Percentiles rank a stretch among this genome's conserved stretches.
Conservation (phyloP, 2,113 vertebrate genomes). For the Ondatra zibethicus region DNA sequence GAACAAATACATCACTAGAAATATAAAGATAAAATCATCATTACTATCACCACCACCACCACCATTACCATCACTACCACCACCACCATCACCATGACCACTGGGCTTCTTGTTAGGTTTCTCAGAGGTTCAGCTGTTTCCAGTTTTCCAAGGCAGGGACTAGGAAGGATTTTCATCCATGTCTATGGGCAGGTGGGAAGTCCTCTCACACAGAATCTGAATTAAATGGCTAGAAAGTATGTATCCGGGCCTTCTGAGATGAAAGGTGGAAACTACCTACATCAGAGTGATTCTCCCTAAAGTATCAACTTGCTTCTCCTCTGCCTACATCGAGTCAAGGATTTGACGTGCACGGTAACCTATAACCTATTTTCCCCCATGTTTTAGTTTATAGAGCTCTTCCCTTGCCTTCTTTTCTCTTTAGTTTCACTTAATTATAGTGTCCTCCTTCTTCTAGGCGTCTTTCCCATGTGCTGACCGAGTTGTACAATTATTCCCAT, state of each 20-base stretch:
- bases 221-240: background rate
- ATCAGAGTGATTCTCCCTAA: background rate
- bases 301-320: background rate
- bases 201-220: background rate
- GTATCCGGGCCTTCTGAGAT: background rate
- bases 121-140: background rate
- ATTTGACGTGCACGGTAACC: background rate
- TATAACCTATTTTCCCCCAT: background rate
- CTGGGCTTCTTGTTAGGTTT: background rate
- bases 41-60: no score
- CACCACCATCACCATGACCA: no score
- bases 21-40: background rate
- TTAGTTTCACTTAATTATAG: conserved; percentile 32
- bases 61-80: no score
- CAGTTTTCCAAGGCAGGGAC: background rate
- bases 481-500: conserved; percentile 24
- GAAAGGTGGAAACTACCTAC: background rate
- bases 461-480: conserved; percentile 6
- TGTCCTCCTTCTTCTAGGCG: background rate
- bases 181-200: background rate
- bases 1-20: background rate
- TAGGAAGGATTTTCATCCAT: background rate
- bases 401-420: background rate
- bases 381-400: background rate
- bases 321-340: background rate